phyloP scores from a whole-genome alignment of 2,113 vertebrate species.

The Indicator maculatus region DNA sequence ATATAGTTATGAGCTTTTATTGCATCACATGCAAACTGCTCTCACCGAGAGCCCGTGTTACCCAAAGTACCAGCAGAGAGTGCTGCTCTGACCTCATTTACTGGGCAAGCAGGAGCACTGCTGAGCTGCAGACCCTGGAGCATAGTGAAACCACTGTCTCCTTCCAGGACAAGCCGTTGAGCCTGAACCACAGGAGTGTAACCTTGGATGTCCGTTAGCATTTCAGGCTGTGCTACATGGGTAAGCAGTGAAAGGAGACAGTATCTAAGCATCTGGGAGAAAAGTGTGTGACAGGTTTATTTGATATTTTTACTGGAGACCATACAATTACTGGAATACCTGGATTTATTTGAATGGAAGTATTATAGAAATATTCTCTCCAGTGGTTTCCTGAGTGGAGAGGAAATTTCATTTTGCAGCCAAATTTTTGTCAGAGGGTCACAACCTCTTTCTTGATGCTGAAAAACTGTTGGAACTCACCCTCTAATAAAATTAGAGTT shows the following conservation, averaged over 20 bases:
- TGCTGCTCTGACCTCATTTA: neutral
- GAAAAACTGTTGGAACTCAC: slow-evolving; percentile 51
- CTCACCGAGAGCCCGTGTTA: neutral
- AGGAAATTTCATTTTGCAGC: slow-evolving; percentile 66
- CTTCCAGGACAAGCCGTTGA: neutral
- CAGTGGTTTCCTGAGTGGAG: slow-evolving; percentile 46
- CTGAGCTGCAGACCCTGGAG: neutral
- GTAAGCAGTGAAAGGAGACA: slow-evolving; percentile 44
- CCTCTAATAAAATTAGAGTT: slow-evolving; percentile 30
- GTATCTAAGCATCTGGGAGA: slow-evolving; percentile 57
- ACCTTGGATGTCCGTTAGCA: neutral
- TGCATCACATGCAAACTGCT: neutral
- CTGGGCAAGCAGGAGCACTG: neutral
- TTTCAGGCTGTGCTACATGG: neutral
- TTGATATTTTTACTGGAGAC: slow-evolving; percentile 66
- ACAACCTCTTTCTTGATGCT: slow-evolving; percentile 42
- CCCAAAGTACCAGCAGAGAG: neutral
- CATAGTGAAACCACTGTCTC: slow-evolving; percentile 53
- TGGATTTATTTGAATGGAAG: slow-evolving; percentile 69
- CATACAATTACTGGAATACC: slow-evolving; percentile 70
- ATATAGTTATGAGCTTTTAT: neutral
- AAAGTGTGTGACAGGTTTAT: slow-evolving; percentile 65
- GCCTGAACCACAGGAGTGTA: neutral
- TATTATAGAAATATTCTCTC: slow-evolving; percentile 69
- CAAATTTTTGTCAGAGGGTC: slow-evolving; percentile 68